Evolutionary conservation across 2,797 vertebrate genomes (phyloP).

Genomic region (Peromyscus aztecus): DNA sequence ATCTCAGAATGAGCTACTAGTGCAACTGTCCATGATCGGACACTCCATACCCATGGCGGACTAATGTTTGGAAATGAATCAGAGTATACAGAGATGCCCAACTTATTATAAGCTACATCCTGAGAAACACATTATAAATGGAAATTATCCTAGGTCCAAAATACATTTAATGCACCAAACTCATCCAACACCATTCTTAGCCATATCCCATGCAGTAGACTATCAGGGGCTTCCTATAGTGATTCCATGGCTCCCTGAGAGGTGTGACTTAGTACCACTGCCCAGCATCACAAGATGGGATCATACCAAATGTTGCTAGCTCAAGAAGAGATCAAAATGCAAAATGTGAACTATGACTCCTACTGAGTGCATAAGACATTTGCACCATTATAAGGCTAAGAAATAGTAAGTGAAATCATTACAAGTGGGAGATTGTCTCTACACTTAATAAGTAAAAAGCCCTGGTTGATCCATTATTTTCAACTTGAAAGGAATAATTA

Average conservation of each 20-base stretch:
- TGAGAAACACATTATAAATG: background rate
- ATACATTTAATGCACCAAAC: background rate
- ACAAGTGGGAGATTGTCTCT: background rate
- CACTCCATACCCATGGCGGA: background rate
- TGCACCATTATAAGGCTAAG: background rate
- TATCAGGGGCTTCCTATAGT: background rate
- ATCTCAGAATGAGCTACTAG: background rate
- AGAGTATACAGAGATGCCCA: background rate
- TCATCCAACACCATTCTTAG: background rate
- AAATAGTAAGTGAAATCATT: background rate
- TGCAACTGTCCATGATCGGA: background rate
- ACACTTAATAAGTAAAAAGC: background rate
- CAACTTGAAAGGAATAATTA: conserved; percentile 21
- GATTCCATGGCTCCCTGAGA: background rate
- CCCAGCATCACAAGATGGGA: background rate
- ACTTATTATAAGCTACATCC: background rate
- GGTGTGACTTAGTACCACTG: background rate
- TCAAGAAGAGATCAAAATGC: background rate
- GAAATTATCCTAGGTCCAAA: background rate
- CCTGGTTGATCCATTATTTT: background rate
- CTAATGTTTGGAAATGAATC: background rate
- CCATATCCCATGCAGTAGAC: background rate
- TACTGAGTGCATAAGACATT: background rate
- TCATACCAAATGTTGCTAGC: background rate
- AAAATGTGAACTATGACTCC: background rate